Conservation (phyloP, 2,113 vertebrate species). For the Emydocephalus ijimae region DNA sequence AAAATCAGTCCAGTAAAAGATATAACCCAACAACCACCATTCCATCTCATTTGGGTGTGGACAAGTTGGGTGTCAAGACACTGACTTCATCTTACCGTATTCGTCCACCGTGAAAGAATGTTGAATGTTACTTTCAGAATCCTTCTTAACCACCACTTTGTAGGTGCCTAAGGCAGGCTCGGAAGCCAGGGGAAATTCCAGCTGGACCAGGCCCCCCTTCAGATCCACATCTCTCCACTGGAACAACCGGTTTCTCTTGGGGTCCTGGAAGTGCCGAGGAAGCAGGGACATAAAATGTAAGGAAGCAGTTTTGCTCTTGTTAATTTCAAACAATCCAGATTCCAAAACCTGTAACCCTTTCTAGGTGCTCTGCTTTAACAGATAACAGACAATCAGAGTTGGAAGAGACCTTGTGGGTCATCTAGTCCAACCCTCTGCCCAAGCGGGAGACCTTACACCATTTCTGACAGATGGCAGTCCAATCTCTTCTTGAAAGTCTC, state of each 20-base stretch:
- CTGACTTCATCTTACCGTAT: conserved; percentile 62
- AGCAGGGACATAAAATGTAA: not conserved
- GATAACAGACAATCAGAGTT: too few relatives aligned
- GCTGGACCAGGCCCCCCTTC: conserved; percentile 61
- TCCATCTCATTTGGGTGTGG: not conserved
- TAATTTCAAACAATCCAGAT: not conserved
- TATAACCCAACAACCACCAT: not conserved
- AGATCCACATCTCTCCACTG: conserved; percentile 66
- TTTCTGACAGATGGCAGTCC: too few relatives aligned
- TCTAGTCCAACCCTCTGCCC: too few relatives aligned
- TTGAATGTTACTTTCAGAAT: not conserved
- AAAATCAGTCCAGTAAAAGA: not conserved
- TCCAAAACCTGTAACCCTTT: not conserved
- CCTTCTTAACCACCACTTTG: conserved; percentile 53
- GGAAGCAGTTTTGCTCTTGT: not conserved
- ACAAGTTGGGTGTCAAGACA: too few relatives aligned
- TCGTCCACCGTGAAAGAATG: conserved; percentile 67
- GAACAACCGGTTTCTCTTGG: conserved; percentile 66
- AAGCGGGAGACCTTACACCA: too few relatives aligned
- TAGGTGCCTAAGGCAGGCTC: conserved; percentile 71
- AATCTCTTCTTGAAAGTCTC: too few relatives aligned
- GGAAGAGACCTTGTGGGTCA: too few relatives aligned
- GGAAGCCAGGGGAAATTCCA: conserved; percentile 65
- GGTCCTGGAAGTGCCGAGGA: conserved; percentile 50
- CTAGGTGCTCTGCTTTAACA: not conserved